phyloP scores from a whole-genome alignment of 2,888 invertebrate species.

The Dexiosoma caninum region DNA sequence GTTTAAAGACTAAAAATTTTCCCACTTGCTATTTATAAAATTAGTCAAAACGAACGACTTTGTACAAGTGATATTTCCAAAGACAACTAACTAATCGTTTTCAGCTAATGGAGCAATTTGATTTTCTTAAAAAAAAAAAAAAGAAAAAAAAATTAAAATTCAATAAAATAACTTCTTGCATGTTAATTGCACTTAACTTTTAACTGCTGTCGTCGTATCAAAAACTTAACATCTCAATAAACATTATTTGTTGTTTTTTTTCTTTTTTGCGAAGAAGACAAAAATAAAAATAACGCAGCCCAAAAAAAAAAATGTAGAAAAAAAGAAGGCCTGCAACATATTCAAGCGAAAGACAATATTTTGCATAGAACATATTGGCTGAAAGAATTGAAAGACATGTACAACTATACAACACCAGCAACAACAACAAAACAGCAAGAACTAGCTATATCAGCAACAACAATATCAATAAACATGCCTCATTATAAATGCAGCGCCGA shows the following conservation, averaged over 20 bases:
- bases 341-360: slow-evolving; percentile 26
- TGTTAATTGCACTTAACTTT: slow-evolving; percentile 54
- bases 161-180: slow-evolving; percentile 57
- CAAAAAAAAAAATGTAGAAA: background rate
- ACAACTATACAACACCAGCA: slow-evolving; percentile 17
- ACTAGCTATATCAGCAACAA: slow-evolving; percentile 41
- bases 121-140: background rate
- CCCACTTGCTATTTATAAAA: background rate
- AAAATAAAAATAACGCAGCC: background rate
- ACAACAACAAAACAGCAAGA: slow-evolving; percentile 27
- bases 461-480: slow-evolving; percentile 70
- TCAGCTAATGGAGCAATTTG: slow-evolving; percentile 45
- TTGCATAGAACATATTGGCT: slow-evolving; percentile 41
- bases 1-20: too few species aligned
- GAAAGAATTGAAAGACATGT: slow-evolving; percentile 31
- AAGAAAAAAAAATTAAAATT: slow-evolving; percentile 49
- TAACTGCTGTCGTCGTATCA: slow-evolving; percentile 45
- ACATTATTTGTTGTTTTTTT: too few species aligned
- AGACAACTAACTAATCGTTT: background rate
- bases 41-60: slow-evolving; percentile 12
- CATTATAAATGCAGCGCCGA: slow-evolving; percentile 66
- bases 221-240: slow-evolving; percentile 55
- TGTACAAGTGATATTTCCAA: background rate
- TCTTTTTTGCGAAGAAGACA: background rate
- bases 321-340: slow-evolving; percentile 15